Evolutionary conservation across 1,140 invertebrate species (phyloP), one percentile per base, ranked within the genome.

Genomic region (Ceratina calcarata): DNA sequence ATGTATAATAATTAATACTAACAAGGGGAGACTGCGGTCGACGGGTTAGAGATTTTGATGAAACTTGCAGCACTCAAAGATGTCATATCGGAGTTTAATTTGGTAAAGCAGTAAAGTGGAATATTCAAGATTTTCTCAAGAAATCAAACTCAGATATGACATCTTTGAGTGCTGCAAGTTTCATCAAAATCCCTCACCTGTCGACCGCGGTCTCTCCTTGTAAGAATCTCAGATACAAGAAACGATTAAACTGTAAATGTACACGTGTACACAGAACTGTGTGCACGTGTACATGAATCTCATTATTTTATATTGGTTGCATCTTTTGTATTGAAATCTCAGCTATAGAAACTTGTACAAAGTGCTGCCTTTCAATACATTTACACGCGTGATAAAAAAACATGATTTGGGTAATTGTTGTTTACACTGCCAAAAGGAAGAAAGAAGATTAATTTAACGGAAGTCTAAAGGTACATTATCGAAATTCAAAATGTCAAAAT

Each of bases 1-100:
- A 81, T 85, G 77, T 85, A 85, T 77, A 80, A 53, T 51, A 77
- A 60, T 78, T 74, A 78, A 70, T 45, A 32, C 58, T 78, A n/a
- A n/a, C n/a, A n/a, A n/a, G n/a, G n/a, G n/a, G n/a, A n/a, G n/a
- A n/a, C n/a, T n/a, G n/a, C n/a, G n/a, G n/a, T n/a, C n/a, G n/a
- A n/a, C n/a, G n/a, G n/a, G n/a, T n/a, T n/a, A n/a, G n/a, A n/a
- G n/a, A n/a, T n/a, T n/a, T n/a, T n/a, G n/a, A n/a, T n/a, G n/a
- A n/a, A n/a, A n/a, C n/a, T n/a, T n/a, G n/a, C n/a, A n/a, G n/a
- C n/a, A n/a, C n/a, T n/a, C n/a, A n/a, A n/a, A n/a, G n/a, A n/a
- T n/a, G n/a, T n/a, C n/a, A n/a, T n/a, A n/a, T n/a, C n/a, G n/a
- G n/a, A n/a, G n/a, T n/a, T n/a, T n/a, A n/a, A n/a, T n/a, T n/a